phyloP scores from a whole-genome alignment of 53 echinoderm and acorn worm species.

The Paracentrotus lividus region DNA sequence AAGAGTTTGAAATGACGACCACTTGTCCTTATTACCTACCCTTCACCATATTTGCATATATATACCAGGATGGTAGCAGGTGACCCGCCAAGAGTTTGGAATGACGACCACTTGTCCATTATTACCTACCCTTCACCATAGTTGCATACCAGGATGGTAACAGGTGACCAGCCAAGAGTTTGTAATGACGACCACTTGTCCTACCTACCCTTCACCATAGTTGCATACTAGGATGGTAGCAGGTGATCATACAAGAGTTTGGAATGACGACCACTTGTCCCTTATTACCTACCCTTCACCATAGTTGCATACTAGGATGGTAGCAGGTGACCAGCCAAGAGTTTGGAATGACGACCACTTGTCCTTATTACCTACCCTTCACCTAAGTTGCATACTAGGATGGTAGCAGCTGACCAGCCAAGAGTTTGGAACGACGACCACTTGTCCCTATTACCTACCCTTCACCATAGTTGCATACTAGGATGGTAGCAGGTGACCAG shows the following conservation, averaged over 20 bases:
- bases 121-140: conserved; percentile 92
- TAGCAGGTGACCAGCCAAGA: conserved; percentile 83
- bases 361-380: conserved; percentile 93
- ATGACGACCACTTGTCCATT: too few relatives aligned
- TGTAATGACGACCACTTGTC: conserved; percentile 63
- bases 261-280: too few relatives aligned
- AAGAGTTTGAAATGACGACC: too few relatives aligned
- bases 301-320: conserved; percentile 89
- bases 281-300: conserved; percentile 90
- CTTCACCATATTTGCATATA: too few relatives aligned
- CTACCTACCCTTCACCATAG: too few relatives aligned
- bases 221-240: too few relatives aligned
- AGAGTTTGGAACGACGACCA: conserved; percentile 61
- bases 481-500: conserved; percentile 84
- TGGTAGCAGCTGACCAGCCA: conserved; percentile 84
- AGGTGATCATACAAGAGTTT: too few relatives aligned
- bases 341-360: conserved; percentile 67
- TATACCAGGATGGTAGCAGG: too few relatives aligned
- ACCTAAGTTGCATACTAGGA: conserved; percentile 89
- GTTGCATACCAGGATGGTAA: conserved; percentile 86
- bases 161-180: conserved; percentile 83
- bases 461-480: conserved; percentile 93
- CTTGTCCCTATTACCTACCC: conserved; percentile 69
- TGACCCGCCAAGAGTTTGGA: too few relatives aligned
- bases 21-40: too few relatives aligned